Evolutionary conservation across 2,113 vertebrate genomes (phyloP).

Genomic region (Oryzias celebensis): DNA sequence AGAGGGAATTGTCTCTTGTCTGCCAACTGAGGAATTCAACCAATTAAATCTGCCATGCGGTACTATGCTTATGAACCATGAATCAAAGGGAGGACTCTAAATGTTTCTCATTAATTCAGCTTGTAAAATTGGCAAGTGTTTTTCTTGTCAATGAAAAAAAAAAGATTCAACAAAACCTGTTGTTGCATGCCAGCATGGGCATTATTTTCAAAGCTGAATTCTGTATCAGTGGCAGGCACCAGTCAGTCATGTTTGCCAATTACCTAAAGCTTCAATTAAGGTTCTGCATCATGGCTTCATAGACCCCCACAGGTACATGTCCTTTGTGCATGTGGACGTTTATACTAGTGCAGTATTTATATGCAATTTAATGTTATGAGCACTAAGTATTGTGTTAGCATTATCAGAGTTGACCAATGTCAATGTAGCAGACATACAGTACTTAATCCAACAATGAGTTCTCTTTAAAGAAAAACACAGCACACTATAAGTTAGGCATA

Average conservation of each 20-base stretch:
- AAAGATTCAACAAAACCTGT: conserved; percentile 24
- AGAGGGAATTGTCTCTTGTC: conserved; percentile 62
- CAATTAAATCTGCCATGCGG: conserved; percentile 61
- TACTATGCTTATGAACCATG: conserved; percentile 55
- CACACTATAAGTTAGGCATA: no score
- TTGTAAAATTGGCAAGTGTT: conserved; percentile 48
- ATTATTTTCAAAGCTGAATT: conserved; percentile 18
- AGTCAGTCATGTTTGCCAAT: neutral
- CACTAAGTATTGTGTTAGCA: no score
- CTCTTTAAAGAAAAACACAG: no score
- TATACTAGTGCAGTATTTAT: no score
- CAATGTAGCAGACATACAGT: no score
- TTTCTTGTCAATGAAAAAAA: conserved; percentile 17
- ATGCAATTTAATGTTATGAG: no score
- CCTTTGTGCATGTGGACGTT: no score
- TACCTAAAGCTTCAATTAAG: no score
- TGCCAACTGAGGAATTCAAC: conserved; percentile 62
- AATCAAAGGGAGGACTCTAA: conserved; percentile 48
- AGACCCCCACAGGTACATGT: no score
- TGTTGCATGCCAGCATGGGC: conserved; percentile 25
- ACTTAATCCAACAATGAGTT: no score
- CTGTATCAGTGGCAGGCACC: conserved; percentile 1
- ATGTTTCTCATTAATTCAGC: conserved; percentile 50
- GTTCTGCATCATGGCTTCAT: no score
- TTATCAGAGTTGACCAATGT: no score